A percentile compares a stretch with the other conserved stretches of the same genome.
Evolutionary conservation across 2,797 vertebrate genomes (phyloP).

Genomic region (Coendou prehensilis): DNA sequence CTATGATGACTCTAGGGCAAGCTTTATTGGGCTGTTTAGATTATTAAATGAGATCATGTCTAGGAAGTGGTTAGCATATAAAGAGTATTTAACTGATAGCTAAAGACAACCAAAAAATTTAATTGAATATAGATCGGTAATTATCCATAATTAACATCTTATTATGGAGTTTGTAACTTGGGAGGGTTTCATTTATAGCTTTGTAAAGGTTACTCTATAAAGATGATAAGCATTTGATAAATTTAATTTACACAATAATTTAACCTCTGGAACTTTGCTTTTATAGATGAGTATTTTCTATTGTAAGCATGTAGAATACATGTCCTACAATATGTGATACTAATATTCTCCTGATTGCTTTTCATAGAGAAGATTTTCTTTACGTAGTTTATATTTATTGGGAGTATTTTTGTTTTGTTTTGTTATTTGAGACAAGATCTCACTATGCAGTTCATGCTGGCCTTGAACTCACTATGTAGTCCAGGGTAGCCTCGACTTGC

Average conservation of each 20-base stretch:
- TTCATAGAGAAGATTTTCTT: conserved; percentile 38
- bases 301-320: neutral
- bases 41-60: neutral
- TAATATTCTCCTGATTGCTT: neutral
- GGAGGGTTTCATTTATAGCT: neutral
- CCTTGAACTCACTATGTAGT: neutral
- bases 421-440: neutral
- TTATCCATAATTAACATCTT: conserved; percentile 2
- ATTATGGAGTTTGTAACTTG: neutral
- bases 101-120: conserved; percentile 32
- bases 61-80: neutral
- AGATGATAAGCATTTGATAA: conserved; percentile 27
- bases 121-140: conserved; percentile 40
- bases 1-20: neutral
- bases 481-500: neutral
- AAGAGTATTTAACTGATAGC: conserved; percentile 8
- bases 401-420: neutral
- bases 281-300: neutral
- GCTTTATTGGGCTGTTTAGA: neutral
- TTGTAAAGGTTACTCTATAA: neutral
- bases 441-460: neutral
- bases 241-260: conserved; percentile 26
- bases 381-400: neutral
- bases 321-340: neutral
- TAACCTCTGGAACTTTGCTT: conserved; percentile 26